Evolutionary conservation across 2,797 vertebrate species (phyloP), one percentile per base, ranked within the genome.

Genomic region (Eleutherodactylus coqui): DNA sequence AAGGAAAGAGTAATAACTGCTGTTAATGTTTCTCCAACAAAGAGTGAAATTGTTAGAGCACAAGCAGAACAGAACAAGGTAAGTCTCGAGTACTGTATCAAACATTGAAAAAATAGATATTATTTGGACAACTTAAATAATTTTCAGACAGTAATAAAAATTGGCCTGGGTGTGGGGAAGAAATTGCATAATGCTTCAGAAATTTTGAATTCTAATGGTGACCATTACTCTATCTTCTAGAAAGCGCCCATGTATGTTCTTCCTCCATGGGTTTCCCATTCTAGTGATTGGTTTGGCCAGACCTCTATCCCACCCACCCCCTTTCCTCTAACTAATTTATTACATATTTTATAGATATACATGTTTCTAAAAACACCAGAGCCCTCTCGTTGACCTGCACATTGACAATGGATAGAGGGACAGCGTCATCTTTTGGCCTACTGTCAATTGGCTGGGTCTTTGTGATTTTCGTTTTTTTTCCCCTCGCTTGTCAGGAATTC

Each of bases 51-150:
- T 0, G 92, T 97, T 47, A 96, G 93, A 41, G 96, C 95, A 62
- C 97, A 98, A 91, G 97, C 96, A 7, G 95, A 96, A 88, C 96
- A 97, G 92, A 99, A 98, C 93, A 98, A 99, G 97, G 98, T 98
- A 89, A 80, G 13, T 76, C 73, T 34, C 8, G 13, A 24, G 11
- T n/a, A 21, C 55, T 58, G 24, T 53, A 17, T 53, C 51, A 53
- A 19, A 5, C 19, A 24, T 5, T 53, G 19, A 53, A n/a, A n/a
- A n/a, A n/a, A n/a, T n/a, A n/a, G n/a, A n/a, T n/a, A n/a, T n/a
- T n/a, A n/a, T 14, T 3, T 43, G 4, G 13, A 13, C 4, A n/a
- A 0, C 36, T 11, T 13, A 10, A 70, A 43, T 24, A 2, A 70
- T 69, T 69, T 69, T 69, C 5, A 21, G 9, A 36, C 38, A 70